A percentile compares a stretch with the other conserved stretches of the same genome.
Evolutionary conservation across 2,113 vertebrate species (phyloP).

Genomic region (Mormoops blainvillei): DNA sequence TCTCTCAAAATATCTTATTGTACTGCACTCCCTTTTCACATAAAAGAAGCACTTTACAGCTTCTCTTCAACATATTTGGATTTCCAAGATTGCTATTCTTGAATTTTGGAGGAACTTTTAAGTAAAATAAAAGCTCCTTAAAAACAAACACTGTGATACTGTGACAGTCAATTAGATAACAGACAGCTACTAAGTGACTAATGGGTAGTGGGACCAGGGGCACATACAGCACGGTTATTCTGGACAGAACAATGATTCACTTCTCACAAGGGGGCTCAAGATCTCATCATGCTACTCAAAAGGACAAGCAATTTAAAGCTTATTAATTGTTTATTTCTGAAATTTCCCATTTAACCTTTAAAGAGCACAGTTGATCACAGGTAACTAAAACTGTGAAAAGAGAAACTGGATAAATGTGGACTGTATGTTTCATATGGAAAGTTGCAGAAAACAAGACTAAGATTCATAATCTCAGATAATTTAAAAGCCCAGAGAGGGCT

Average conservation of each 20-base stretch:
- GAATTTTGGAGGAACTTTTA: background rate
- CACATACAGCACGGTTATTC: background rate
- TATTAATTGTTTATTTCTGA: background rate
- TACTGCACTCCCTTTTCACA: background rate
- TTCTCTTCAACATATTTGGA: background rate
- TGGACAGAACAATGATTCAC: background rate
- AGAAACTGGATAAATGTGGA: background rate
- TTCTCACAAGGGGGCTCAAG: background rate
- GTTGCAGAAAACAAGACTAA: background rate
- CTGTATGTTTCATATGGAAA: background rate
- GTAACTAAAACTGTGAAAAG: background rate
- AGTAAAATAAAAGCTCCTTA: background rate
- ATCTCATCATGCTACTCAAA: background rate
- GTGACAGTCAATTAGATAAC: background rate
- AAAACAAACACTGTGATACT: background rate
- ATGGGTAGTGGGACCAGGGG: background rate
- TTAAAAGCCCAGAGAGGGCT: background rate
- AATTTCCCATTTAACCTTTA: background rate
- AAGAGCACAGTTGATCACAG: background rate
- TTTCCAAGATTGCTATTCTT: background rate
- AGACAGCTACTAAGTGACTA: background rate
- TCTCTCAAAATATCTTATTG: background rate
- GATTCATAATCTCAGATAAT: background rate
- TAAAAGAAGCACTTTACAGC: background rate
- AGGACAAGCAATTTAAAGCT: background rate